phyloP scores from a whole-genome alignment of 2,888 invertebrate genomes.

The Tenthredo mesomela region DNA sequence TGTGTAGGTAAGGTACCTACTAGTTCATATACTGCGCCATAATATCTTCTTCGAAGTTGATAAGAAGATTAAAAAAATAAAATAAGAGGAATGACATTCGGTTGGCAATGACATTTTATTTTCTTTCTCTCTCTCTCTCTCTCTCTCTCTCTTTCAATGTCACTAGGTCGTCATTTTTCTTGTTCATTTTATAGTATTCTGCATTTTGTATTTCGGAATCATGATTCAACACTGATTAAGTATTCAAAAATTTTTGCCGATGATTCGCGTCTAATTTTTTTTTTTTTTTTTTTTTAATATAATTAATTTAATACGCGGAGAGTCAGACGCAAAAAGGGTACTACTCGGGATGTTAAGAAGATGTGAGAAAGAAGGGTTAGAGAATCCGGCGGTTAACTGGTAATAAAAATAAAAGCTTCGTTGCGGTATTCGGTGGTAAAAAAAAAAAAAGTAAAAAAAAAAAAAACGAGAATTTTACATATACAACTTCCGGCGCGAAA shows the following conservation, averaged over 20 bases:
- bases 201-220: background rate
- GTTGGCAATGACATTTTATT: background rate
- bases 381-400: background rate
- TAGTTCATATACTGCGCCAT: background rate
- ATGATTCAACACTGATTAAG: background rate
- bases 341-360: background rate
- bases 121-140: too few relatives aligned
- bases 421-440: conserved; percentile 1
- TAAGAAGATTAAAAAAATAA: background rate
- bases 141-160: background rate
- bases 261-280: background rate
- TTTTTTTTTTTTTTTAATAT: too few relatives aligned
- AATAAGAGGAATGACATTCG: background rate
- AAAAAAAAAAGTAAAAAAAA: background rate
- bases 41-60: background rate
- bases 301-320: background rate
- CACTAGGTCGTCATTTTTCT: background rate
- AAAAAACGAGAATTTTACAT: conserved; percentile 7
- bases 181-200: background rate
- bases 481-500: conserved; percentile 45
- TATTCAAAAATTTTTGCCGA: background rate
- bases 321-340: conserved; percentile 19
- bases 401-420: background rate
- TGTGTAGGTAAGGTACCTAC: background rate
- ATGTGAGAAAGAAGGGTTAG: background rate